phyloP scores from a whole-genome alignment of 2,113 vertebrate species.

The Herpailurus yagouaroundi region DNA sequence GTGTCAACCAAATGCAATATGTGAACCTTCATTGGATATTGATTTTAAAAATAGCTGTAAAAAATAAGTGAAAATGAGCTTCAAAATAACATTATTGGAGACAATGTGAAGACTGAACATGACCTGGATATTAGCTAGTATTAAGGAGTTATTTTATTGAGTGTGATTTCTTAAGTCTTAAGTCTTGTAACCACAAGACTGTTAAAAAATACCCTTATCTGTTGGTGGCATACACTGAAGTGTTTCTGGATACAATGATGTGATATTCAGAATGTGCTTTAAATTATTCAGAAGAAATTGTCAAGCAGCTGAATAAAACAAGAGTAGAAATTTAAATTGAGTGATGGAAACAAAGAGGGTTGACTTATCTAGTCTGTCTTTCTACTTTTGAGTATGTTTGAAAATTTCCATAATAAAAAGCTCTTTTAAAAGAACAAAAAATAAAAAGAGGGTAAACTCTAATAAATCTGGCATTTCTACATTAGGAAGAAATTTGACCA shows the following conservation, averaged over 20 bases:
- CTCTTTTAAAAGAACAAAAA: not conserved
- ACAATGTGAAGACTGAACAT: not conserved
- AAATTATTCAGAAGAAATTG: not conserved
- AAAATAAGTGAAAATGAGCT: not conserved
- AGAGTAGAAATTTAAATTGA: not conserved
- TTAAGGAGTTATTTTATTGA: not conserved
- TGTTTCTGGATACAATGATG: not conserved
- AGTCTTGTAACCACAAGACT: too few species aligned
- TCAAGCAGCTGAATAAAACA: not conserved
- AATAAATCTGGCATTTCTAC: not conserved
- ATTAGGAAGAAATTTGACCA: not conserved
- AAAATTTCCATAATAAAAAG: not conserved
- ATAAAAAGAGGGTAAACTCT: not conserved
- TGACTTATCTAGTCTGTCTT: not conserved
- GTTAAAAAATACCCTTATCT: not conserved
- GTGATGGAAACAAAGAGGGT: not conserved
- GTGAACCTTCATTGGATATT: not conserved
- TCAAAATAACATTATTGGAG: not conserved
- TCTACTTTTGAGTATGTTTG: not conserved
- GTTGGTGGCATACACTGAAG: not conserved
- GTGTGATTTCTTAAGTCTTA: not conserved
- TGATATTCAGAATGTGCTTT: not conserved
- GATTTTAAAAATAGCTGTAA: not conserved
- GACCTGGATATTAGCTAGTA: not conserved
- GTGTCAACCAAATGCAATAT: not conserved